Evolutionary conservation across 2,113 vertebrate species (phyloP).

Genomic region (Alligator sinensis): DNA sequence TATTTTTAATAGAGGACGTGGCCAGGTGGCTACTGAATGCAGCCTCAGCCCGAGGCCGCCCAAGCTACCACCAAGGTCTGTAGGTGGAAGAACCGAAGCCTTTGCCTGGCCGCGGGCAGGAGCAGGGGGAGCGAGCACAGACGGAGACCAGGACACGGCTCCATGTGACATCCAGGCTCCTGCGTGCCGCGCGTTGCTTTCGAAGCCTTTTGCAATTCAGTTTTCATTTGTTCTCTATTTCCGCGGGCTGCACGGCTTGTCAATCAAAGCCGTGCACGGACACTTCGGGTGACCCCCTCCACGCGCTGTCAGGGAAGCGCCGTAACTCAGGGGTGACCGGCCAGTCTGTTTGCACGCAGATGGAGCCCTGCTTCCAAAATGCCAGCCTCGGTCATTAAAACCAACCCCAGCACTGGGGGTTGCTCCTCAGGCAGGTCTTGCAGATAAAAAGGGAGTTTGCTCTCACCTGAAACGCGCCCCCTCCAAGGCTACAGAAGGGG

Average conservation of each 20-base stretch:
- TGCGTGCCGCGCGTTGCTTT: rapidly evolving
- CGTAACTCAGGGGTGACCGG: background rate
- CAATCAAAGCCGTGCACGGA: slow-evolving; percentile 46
- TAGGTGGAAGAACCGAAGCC: background rate
- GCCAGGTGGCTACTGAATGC: background rate
- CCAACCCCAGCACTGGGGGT: background rate
- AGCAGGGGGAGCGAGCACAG: too few species aligned
- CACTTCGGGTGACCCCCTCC: background rate
- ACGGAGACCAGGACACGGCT: too few species aligned
- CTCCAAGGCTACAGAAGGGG: background rate
- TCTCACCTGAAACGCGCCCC: background rate
- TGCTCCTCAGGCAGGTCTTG: rapidly evolving
- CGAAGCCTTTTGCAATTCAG: too few species aligned
- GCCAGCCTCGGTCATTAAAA: background rate
- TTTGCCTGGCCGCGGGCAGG: background rate
- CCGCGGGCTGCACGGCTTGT: background rate
- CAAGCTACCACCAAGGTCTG: too few species aligned
- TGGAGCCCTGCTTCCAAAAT: background rate
- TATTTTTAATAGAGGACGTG: background rate
- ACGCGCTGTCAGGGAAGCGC: background rate
- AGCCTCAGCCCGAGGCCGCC: too few species aligned
- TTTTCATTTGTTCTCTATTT: slow-evolving; percentile 46
- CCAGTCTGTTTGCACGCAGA: background rate
- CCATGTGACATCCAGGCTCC: too few species aligned
- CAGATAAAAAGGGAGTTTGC: background rate